These are phyloP conservation scores for Drepana arcuata DNA, from an alignment of 1,140 invertebrate species.

Conservation along the genomic window DNA sequence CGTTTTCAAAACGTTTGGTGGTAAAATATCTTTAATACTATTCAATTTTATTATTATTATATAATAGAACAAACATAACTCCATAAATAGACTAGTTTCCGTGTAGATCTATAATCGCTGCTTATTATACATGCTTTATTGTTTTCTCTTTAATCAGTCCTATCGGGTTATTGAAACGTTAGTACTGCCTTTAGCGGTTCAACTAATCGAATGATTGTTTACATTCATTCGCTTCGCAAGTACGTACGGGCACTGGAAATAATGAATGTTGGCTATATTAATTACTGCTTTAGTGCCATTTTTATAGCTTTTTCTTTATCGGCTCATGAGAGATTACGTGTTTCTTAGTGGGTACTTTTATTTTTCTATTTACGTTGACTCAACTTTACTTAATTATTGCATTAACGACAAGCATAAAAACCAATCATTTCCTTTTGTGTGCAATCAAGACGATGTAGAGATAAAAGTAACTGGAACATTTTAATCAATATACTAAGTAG, in stretches of 20 bases:
- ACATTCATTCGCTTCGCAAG: slow-evolving; percentile 31
- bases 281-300: slow-evolving; percentile 57
- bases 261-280: slow-evolving; percentile 55
- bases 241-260: slow-evolving; percentile 35
- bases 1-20: too few species aligned
- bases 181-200: slow-evolving; percentile 18
- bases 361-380: slow-evolving; percentile 39
- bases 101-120: too few species aligned
- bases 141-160: slow-evolving; percentile 31
- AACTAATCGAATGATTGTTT: slow-evolving; percentile 53
- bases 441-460: too few species aligned
- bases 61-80: too few species aligned
- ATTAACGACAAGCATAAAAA: too few species aligned
- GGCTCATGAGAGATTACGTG: slow-evolving; percentile 49
- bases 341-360: slow-evolving; percentile 33
- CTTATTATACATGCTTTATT: slow-evolving; percentile 61
- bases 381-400: slow-evolving; percentile 21
- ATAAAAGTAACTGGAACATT: too few species aligned
- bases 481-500: too few species aligned
- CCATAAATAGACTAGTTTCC: too few species aligned
- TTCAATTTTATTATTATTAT: too few species aligned
- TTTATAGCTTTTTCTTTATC: slow-evolving; percentile 53
- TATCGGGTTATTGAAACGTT: not conserved
- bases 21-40: too few species aligned
- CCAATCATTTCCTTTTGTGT: too few species aligned